Base-by-base conservation (phyloP, 2,113 vertebrate species). In the Arizona elegans region DNA sequence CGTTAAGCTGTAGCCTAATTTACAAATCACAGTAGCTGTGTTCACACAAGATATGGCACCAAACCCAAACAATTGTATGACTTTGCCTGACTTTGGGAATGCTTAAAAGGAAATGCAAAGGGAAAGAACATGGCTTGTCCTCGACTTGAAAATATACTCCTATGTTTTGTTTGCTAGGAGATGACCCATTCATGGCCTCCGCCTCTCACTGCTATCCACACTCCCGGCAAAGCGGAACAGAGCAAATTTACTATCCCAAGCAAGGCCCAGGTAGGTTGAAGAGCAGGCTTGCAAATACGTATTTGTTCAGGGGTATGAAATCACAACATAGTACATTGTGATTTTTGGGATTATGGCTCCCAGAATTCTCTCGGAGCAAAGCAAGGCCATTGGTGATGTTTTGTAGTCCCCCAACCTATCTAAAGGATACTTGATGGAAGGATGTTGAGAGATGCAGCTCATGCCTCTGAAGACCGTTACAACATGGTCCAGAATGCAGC, bases 151-250 rank as follows among this genome's bases (percentile, higher is more conserved):
- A 93, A 29, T 26, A 62, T 5, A 0, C 17, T 38, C 54, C 1
- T 75, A 26, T 87, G 17, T 38, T 90, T 92, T 92, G 94, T 38
- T 93, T 75, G 93, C 87, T 96, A 97, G 98, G 98, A 99, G 97
- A 99, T 99, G 98, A 99, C 98, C 94, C 98, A 98, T 97, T 98
- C 98, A 94, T 99, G 98, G 98, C 98, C 99, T 92, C 97, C 98
- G 96, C 98, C 98, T 93, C 97, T 99, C 91, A 98, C 98, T 92
- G 98, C 98, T 96, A 98, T 99, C 96, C 98, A 99, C 92, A 99
- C 98, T 93, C 98, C 98, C 3, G 98, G 98, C 95, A 98, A 98
- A 94, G 98, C 98, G 90, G 98, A 99, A 89, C 98, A 99, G 97
- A 98, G 97, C 95, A 98, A 98, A 97, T 98, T 98, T 96, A 97